Conservation (phyloP, 2,797 vertebrate genomes). For the Xenentodon cancila region DNA sequence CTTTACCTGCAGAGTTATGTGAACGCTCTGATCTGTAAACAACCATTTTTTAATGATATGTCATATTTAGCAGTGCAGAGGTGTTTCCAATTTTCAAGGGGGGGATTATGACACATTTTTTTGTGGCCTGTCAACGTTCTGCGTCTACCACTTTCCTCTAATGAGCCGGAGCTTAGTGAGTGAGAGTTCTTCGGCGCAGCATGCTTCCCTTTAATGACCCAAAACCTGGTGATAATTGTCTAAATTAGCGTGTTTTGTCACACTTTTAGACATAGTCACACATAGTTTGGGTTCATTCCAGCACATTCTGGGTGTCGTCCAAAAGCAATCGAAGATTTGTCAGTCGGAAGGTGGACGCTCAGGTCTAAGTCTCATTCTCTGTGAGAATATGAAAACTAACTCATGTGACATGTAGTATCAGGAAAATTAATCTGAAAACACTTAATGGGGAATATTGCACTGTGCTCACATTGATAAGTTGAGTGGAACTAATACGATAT, state of each 20-base stretch:
- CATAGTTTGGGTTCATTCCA: slow-evolving; percentile 45
- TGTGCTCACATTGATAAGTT: slow-evolving; percentile 27
- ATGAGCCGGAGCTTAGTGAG: slow-evolving; percentile 53
- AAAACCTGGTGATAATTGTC: slow-evolving; percentile 63
- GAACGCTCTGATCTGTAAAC: background rate
- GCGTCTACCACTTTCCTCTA: slow-evolving; percentile 39
- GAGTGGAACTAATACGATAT: slow-evolving; percentile 27
- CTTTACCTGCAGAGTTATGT: background rate
- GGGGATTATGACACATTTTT: slow-evolving; percentile 49
- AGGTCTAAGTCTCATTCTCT: slow-evolving; percentile 15
- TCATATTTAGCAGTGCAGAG: slow-evolving; percentile 27
- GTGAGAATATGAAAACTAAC: slow-evolving; percentile 25
- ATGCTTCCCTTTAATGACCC: slow-evolving; percentile 60
- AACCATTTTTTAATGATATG: background rate
- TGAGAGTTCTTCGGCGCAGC: slow-evolving; percentile 45
- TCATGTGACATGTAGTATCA: slow-evolving; percentile 21
- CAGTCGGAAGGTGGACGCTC: slow-evolving; percentile 48
- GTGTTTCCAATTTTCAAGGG: slow-evolving; percentile 42
- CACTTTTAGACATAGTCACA: slow-evolving; percentile 49
- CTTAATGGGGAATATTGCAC: slow-evolving; percentile 33
- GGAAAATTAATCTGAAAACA: slow-evolving; percentile 44
- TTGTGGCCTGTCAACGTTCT: slow-evolving; percentile 37
- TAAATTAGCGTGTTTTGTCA: slow-evolving; percentile 62
- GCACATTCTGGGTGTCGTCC: slow-evolving; percentile 54
- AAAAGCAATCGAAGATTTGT: slow-evolving; percentile 60